Conservation (phyloP, 2,797 vertebrate genomes). For the Onychomys leucogaster region DNA sequence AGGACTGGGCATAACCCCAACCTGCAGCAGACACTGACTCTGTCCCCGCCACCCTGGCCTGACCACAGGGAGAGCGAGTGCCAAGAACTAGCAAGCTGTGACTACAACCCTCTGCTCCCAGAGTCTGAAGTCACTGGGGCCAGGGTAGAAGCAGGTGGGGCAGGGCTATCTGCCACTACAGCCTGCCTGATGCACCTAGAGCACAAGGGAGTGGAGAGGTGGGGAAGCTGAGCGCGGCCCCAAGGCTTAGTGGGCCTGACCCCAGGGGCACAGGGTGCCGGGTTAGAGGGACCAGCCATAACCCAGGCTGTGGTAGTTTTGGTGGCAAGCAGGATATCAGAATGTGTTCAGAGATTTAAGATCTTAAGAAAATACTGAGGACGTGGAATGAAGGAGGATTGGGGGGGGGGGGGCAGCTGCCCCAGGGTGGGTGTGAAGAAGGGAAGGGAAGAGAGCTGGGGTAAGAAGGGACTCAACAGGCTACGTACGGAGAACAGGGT, state of each 20-base stretch:
- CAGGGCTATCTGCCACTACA: background rate
- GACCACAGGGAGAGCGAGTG: background rate
- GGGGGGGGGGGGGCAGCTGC: background rate
- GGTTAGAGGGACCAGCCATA: fast-evolving
- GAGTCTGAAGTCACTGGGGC: background rate
- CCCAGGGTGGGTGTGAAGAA: background rate
- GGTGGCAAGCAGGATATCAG: fast-evolving
- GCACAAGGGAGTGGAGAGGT: background rate
- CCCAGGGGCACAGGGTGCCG: fast-evolving
- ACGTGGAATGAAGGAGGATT: background rate
- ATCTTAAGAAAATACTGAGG: background rate
- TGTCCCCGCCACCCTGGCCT: background rate
- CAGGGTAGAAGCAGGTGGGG: background rate
- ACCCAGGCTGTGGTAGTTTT: fast-evolving
- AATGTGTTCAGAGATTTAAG: background rate
- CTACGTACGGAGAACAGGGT: fast-evolving
- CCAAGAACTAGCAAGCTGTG: background rate
- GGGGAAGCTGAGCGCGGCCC: background rate
- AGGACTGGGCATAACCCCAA: background rate
- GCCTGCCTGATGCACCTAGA: background rate
- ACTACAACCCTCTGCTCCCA: background rate
- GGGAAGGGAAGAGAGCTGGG: fast-evolving
- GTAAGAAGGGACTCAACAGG: fast-evolving
- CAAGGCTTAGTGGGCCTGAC: fast-evolving
- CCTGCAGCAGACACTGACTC: too few relatives aligned